Percentiles rank a stretch among this genome's conserved stretches.
These are phyloP conservation scores for Heteropelma amictum DNA, from an alignment of 2,888 invertebrate species.

Conservation along the genomic window DNA sequence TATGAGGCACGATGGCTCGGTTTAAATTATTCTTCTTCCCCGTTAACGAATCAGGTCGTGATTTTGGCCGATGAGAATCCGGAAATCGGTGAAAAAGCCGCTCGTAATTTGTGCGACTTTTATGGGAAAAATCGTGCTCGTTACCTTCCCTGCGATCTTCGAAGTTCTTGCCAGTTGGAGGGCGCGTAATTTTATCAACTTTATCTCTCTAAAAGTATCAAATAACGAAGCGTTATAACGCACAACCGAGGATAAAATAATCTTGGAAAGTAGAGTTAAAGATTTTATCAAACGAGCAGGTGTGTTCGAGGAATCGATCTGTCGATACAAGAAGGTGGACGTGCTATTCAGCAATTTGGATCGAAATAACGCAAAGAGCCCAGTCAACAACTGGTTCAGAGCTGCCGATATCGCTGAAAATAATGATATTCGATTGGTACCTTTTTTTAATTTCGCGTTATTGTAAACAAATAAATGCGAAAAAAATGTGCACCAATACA, in stretches of 20 bases:
- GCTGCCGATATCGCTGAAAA: background rate
- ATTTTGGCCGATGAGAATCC: constrained; percentile 72
- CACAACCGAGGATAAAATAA: too few species aligned
- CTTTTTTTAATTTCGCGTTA: too few species aligned
- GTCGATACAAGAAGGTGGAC: constrained; percentile 56
- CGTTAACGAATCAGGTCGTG: constrained; percentile 62
- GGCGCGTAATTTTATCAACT: constrained; percentile 61
- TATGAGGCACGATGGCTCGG: background rate
- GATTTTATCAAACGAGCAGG: constrained; percentile 42
- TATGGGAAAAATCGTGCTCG: constrained; percentile 72
- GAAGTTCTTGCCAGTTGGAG: constrained; percentile 73
- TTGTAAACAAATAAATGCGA: too few species aligned
- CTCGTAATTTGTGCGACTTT: constrained; percentile 69
- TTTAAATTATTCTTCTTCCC: background rate
- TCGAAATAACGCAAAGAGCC: constrained; percentile 34
- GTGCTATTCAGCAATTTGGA: constrained; percentile 67
- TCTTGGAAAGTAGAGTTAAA: too few species aligned
- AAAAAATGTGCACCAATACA: too few species aligned
- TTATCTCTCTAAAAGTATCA: background rate
- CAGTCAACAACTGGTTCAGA: too few species aligned
- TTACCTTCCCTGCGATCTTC: constrained; percentile 72
- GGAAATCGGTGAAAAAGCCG: constrained; percentile 69
- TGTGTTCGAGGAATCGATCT: constrained; percentile 51
- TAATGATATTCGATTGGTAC: background rate
- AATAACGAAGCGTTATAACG: background rate